A percentile compares a stretch with the other conserved stretches of the same genome.
Evolutionary conservation across 2,113 vertebrate species (phyloP).

Genomic region (Dinomys branickii): DNA sequence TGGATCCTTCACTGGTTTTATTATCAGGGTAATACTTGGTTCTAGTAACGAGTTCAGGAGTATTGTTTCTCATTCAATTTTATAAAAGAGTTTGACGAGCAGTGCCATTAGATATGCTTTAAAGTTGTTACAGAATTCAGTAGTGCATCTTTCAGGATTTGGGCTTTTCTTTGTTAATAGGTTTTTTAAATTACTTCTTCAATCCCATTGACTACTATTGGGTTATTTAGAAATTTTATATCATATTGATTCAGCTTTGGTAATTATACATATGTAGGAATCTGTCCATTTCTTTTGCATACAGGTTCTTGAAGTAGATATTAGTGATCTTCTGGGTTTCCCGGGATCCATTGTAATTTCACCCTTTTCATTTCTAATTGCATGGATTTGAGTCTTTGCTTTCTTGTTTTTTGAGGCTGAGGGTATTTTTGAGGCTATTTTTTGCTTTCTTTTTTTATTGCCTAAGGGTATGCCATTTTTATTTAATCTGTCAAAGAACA

Average conservation of each 20-base stretch:
- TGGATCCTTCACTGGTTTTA: background rate
- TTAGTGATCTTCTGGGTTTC: background rate
- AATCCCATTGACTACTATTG: background rate
- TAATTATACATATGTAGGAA: background rate
- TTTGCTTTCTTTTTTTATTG: background rate
- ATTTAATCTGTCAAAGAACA: background rate
- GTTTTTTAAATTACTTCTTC: background rate
- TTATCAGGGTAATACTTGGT: background rate
- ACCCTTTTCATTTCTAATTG: background rate
- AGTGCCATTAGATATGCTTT: background rate
- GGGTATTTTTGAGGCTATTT: background rate
- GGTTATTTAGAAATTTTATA: background rate
- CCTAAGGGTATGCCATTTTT: background rate
- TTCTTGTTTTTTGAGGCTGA: background rate
- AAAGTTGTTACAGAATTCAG: background rate
- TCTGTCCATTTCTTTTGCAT: background rate
- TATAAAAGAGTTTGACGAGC: background rate
- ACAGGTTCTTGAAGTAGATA: background rate
- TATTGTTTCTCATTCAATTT: background rate
- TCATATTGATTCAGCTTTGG: background rate
- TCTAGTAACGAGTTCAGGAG: background rate
- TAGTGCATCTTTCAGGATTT: background rate
- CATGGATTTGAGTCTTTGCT: background rate
- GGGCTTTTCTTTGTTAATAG: background rate
- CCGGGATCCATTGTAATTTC: background rate